These are phyloP conservation scores for Galagoides demidoff DNA, from an alignment of 2,797 vertebrate genomes.

Conservation along the genomic window DNA sequence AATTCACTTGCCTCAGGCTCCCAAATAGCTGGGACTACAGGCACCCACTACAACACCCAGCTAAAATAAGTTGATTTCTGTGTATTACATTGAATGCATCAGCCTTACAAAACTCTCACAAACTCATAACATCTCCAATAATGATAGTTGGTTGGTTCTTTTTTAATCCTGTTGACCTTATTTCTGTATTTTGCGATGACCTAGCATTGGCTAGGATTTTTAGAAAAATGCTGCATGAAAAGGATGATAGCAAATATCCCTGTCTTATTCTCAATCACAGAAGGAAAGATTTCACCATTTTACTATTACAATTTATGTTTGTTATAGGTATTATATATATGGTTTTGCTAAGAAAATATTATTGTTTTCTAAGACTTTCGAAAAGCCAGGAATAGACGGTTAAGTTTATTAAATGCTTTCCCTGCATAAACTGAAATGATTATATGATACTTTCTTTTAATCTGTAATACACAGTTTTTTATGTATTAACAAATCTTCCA, in stretches of 20 bases:
- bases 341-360: too few relatives aligned
- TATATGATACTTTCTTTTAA: neutral
- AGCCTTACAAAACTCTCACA: neutral
- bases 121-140: neutral
- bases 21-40: too few relatives aligned
- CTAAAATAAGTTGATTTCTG: neutral
- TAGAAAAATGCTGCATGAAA: neutral
- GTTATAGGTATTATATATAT: neutral
- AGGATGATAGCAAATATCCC: neutral
- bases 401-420: neutral
- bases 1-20: too few relatives aligned
- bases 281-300: neutral
- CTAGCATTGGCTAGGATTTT: neutral
- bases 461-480: neutral
- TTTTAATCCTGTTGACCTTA: neutral
- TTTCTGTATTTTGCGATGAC: constrained; percentile 22
- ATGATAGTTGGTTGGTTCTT: neutral
- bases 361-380: neutral
- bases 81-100: neutral
- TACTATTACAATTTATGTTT: neutral
- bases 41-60: too few relatives aligned
- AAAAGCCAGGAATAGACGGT: neutral
- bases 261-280: neutral
- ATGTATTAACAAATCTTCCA: neutral
- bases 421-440: neutral